A percentile compares a stretch with the other conserved stretches of the same genome.
phyloP scores from a whole-genome alignment of 2,888 invertebrate genomes.

The Myopa testacea region DNA sequence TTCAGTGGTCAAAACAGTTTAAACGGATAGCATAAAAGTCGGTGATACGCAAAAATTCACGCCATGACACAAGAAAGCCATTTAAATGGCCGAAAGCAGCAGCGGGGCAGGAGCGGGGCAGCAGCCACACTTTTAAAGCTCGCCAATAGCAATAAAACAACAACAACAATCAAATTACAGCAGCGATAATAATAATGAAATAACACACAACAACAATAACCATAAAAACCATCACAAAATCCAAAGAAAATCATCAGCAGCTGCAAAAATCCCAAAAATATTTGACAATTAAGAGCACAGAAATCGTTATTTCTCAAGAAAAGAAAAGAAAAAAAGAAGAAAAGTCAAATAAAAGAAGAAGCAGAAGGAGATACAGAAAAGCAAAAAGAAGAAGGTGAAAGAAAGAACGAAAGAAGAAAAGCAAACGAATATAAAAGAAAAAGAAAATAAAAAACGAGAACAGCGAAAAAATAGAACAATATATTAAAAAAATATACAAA shows the following conservation, averaged over 20 bases:
- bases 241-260: not conserved
- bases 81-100: slow-evolving; percentile 7
- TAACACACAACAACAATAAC: not conserved
- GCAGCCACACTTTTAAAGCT: not conserved
- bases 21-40: too few relatives aligned
- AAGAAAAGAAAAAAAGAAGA: too few relatives aligned
- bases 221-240: not conserved
- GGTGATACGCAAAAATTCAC: too few relatives aligned
- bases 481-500: too few relatives aligned
- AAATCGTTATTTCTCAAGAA: too few relatives aligned
- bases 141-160: too few relatives aligned
- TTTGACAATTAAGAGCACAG: not conserved
- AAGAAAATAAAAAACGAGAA: not conserved
- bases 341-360: not conserved
- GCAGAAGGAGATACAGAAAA: not conserved
- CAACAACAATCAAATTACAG: not conserved
- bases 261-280: not conserved
- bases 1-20: too few relatives aligned
- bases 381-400: not conserved
- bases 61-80: not conserved
- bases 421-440: not conserved
- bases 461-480: too few relatives aligned
- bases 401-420: not conserved
- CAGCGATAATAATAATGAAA: not conserved
- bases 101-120: not conserved